Evolutionary conservation across 2,113 vertebrate genomes (phyloP).

Genomic region (Pelodiscus sinensis): DNA sequence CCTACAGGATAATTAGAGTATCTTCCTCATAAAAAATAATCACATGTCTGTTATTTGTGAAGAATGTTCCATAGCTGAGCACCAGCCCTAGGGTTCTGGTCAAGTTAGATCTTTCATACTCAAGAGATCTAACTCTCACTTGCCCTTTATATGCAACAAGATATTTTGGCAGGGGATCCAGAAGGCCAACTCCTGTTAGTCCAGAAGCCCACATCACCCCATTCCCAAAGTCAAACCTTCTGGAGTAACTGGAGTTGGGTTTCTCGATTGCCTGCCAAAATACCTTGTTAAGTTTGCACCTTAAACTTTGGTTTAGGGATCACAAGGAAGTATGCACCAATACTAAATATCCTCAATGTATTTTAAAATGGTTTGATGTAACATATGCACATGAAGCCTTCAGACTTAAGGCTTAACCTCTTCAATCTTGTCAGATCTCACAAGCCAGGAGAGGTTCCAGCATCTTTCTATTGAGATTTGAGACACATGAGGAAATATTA

Average conservation of each 20-base stretch:
- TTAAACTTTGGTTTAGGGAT: neutral
- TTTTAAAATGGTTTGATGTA: neutral
- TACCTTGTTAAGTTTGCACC: neutral
- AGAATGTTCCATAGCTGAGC: slow-evolving; percentile 55
- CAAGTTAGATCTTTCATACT: slow-evolving; percentile 59
- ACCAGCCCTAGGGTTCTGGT: neutral
- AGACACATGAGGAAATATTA: neutral
- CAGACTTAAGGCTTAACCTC: too few species aligned
- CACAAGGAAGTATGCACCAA: neutral
- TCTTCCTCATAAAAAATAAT: slow-evolving; percentile 76
- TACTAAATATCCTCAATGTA: neutral
- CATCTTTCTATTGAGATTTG: neutral
- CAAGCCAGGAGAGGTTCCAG: neutral
- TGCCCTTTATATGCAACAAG: neutral
- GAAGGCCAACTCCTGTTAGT: fast-evolving
- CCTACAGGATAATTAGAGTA: slow-evolving; percentile 74
- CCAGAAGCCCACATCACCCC: neutral
- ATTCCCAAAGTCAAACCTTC: neutral
- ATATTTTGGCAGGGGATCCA: neutral
- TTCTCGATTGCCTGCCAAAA: fast-evolving
- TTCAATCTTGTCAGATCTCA: neutral
- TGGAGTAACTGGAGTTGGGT: neutral
- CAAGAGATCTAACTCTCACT: slow-evolving; percentile 24
- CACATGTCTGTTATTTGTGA: slow-evolving; percentile 57
- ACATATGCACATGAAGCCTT: neutral